These are phyloP conservation scores for Nasua narica DNA, from an alignment of 2,797 vertebrate species.

Conservation along the genomic window DNA sequence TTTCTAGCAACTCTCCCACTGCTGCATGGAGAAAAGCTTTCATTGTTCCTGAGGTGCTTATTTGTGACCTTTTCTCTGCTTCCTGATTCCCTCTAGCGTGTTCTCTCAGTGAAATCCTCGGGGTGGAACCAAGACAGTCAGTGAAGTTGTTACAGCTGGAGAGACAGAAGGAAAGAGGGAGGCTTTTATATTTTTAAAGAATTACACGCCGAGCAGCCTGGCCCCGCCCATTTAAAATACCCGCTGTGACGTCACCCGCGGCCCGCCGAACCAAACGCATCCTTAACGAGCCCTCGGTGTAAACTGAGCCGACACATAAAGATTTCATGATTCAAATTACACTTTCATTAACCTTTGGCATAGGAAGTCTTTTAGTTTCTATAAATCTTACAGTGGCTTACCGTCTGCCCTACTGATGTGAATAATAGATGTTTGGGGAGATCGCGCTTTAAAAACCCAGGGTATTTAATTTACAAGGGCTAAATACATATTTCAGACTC, in stretches of 20 bases:
- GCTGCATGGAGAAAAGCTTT: conserved; percentile 87
- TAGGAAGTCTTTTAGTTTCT: conserved; percentile 81
- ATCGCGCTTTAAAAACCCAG: conserved; percentile 76
- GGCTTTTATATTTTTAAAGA: conserved; percentile 76
- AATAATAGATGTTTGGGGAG: conserved; percentile 84
- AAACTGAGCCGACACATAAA: conserved; percentile 75
- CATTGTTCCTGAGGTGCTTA: conserved; percentile 88
- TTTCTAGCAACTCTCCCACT: conserved; percentile 86
- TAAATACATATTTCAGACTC: conserved; percentile 76
- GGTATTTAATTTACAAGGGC: conserved; percentile 81
- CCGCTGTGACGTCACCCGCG: conserved; percentile 59
- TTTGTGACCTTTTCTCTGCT: conserved; percentile 88
- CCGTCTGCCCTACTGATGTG: conserved; percentile 75
- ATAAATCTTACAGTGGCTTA: conserved; percentile 81
- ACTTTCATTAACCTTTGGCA: conserved; percentile 82
- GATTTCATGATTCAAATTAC: conserved; percentile 81
- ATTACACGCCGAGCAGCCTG: conserved; percentile 65
- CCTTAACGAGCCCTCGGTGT: conserved; percentile 54
- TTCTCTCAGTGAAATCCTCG: conserved; percentile 85
- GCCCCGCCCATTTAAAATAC: conserved; percentile 72
- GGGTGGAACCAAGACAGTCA: conserved; percentile 85
- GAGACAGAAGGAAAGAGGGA: conserved; percentile 48
- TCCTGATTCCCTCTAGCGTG: conserved; percentile 84
- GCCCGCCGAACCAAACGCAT: neutral
- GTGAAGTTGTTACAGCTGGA: conserved; percentile 82